phyloP scores from a whole-genome alignment of 2,888 invertebrate genomes.

The Celastrina argiolus region DNA sequence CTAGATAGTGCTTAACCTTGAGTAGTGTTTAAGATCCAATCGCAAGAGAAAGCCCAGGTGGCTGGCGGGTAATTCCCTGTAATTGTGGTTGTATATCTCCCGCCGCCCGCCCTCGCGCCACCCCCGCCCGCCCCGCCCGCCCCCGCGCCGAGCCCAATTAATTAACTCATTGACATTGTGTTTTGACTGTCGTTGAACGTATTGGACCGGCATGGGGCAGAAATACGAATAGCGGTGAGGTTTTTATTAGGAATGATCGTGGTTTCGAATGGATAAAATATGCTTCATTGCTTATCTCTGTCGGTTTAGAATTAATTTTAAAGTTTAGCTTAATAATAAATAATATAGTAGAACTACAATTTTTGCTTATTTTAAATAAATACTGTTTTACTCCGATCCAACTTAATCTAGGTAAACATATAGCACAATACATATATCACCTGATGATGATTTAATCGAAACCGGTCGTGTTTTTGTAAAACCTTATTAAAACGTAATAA shows the following conservation, averaged over 20 bases:
- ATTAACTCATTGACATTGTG: slow-evolving; percentile 21
- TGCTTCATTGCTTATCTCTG: no score
- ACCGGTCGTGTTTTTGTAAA: no score
- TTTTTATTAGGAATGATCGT: background rate
- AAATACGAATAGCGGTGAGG: background rate
- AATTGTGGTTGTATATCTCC: slow-evolving; percentile 22
- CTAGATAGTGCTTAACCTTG: background rate
- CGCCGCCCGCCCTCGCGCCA: background rate
- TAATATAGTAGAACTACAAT: no score
- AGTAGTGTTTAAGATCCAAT: slow-evolving; percentile 6
- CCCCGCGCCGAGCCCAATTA: background rate
- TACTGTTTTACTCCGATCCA: no score
- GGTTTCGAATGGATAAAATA: no score
- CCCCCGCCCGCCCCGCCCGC: background rate
- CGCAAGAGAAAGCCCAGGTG: slow-evolving; percentile 20
- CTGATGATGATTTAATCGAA: no score
- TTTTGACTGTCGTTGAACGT: background rate
- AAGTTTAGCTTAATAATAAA: no score
- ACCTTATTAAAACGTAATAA: no score
- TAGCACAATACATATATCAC: no score
- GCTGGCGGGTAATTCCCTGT: slow-evolving; percentile 22
- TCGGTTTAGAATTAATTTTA: no score
- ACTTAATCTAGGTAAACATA: no score
- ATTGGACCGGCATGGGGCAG: slow-evolving; percentile 1
- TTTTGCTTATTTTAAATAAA: no score